Base-by-base conservation (phyloP, 2,113 vertebrate species). In the Cephalopterus ornatus region DNA sequence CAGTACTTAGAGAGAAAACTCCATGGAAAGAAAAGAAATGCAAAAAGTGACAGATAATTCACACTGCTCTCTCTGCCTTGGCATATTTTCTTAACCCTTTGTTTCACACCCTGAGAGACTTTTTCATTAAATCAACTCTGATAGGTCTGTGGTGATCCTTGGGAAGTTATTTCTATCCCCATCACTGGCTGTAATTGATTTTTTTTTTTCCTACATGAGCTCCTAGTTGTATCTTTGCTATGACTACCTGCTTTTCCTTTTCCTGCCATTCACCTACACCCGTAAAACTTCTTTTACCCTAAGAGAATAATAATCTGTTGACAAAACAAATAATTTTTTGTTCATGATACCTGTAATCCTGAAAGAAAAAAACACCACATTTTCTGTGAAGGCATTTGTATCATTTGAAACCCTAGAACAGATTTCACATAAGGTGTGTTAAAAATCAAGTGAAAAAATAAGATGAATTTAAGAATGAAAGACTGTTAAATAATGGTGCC, bases 1-100 rank as follows among this genome's bases (percentile, higher is more conserved):
- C 20, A 63, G 8, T 53, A 50, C 18, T 68, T 68, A 33, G 22
- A 80, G 11, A 58, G 5, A 73, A 85, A 85, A 70, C 6, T 73
- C 6, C 8, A 18, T 0, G 0, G 30, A 55, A 9, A 67, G 18
- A 52, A 76, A 44, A 77, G 11, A 49, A 86, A 58, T 4, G 2
- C 8, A 53, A 62, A 68, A 58, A 44, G 7, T n/a, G 46, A 20
- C 5, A 46, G 17, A 49, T 10, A 13, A 53, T 33, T 87, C 26
- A 42, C 37, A 22, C 16, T 49, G 4, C 3, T 53, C 8, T 52
- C 21, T 62, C 46, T 84, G 22, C 16, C 1, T 1, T 44, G 47
- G n/a, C 2, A 14, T 22, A 37, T 41, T 77, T 74, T 20, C 17
- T 74, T 47, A 67, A 23, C 8, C 13, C 18, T 71, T 85, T n/a